Conservation (phyloP, 2,113 vertebrate species). For the Arothron firmamentum region DNA sequence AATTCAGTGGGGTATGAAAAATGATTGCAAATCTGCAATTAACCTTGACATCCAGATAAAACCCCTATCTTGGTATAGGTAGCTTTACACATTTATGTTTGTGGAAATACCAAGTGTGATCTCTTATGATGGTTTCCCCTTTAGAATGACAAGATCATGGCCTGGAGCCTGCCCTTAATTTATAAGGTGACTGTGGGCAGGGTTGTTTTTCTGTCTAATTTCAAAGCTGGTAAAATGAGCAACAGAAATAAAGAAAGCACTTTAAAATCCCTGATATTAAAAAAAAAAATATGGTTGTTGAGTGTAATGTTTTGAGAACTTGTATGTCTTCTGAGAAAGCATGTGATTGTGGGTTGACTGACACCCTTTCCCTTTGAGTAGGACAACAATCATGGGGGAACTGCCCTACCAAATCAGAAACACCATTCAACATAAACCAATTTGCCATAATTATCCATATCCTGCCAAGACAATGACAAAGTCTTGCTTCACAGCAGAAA, state of each 20-base stretch:
- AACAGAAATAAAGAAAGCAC: conserved; percentile 71
- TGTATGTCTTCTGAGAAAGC: conserved; percentile 69
- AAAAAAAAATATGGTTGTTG: conserved; percentile 62
- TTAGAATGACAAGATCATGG: conserved; percentile 64
- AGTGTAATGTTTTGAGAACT: conserved; percentile 70
- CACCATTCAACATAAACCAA: conserved; percentile 63
- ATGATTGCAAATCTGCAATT: conserved; percentile 75
- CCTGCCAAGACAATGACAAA: conserved; percentile 66
- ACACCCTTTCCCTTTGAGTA: conserved; percentile 69
- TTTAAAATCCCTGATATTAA: conserved; percentile 73
- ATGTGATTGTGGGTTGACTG: conserved; percentile 62
- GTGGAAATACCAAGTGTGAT: conserved; percentile 71
- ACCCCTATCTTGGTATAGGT: conserved; percentile 73
- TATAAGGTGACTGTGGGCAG: conserved; percentile 58
- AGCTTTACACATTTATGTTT: conserved; percentile 75
- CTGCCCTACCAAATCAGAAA: conserved; percentile 67
- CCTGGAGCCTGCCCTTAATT: conserved; percentile 64
- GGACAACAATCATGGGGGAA: conserved; percentile 67
- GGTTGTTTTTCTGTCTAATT: conserved; percentile 62
- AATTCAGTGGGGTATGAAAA: conserved; percentile 76
- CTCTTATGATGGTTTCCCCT: conserved; percentile 60
- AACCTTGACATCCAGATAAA: conserved; percentile 78
- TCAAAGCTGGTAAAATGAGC: conserved; percentile 66
- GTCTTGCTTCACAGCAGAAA: conserved; percentile 68
- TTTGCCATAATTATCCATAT: conserved; percentile 62